These are phyloP conservation scores for Anhinga rufa DNA, from an alignment of 2,113 vertebrate genomes.

Conservation along the genomic window DNA sequence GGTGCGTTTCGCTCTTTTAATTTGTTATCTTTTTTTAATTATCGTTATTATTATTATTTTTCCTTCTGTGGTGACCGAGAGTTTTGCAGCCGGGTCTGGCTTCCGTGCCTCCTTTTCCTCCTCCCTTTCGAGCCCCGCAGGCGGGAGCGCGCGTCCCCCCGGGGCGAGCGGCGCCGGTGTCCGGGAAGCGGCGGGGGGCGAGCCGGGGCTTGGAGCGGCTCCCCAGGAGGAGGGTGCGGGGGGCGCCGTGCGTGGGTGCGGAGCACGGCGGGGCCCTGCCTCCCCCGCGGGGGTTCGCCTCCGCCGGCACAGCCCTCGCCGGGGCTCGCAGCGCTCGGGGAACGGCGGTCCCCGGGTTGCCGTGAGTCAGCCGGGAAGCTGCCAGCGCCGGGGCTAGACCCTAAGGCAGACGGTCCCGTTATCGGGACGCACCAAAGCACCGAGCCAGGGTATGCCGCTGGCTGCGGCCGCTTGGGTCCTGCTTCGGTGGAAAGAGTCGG, in stretches of 20 bases:
- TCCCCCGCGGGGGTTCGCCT: not conserved
- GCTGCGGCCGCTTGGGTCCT: not conserved
- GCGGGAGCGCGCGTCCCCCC: not conserved
- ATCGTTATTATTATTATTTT: not conserved
- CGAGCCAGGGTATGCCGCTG: not conserved
- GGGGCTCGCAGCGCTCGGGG: not conserved
- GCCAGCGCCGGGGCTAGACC: not conserved
- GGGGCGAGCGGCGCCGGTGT: not conserved
- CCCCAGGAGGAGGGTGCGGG: not conserved
- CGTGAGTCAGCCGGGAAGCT: not conserved
- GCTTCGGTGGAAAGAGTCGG: not conserved
- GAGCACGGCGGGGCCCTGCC: not conserved
- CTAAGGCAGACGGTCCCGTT: accelerated
- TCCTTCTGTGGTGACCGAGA: not conserved
- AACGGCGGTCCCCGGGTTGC: not conserved
- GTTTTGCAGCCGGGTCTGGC: not conserved
- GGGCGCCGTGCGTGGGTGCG: not conserved
- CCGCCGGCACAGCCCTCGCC: not conserved
- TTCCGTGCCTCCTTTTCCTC: not conserved
- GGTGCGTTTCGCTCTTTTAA: not conserved
- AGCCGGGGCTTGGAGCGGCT: not conserved
- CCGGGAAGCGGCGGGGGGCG: not conserved
- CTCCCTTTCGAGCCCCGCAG: not conserved
- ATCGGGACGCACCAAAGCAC: accelerated
- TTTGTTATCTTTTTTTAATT: not conserved